Evolutionary conservation across 2,888 invertebrate genomes (phyloP).

Genomic region (Adineta ricciae): DNA sequence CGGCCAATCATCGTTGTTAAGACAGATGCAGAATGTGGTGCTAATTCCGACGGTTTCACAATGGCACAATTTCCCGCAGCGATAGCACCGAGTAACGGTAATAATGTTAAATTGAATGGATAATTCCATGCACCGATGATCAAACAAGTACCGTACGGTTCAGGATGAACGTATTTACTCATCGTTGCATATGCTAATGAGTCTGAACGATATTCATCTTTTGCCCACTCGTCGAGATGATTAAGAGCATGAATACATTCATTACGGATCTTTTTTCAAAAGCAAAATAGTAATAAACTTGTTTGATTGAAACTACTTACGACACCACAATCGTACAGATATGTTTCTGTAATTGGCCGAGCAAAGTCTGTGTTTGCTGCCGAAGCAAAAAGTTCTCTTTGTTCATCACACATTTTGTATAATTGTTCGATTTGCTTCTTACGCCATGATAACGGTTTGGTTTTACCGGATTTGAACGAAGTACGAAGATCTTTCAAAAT

Average conservation of each 20-base stretch:
- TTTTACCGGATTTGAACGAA: constrained; percentile 68
- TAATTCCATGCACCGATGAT: constrained; percentile 86
- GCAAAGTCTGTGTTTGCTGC: constrained; percentile 70
- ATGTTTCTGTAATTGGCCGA: constrained; percentile 48
- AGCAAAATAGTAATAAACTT: too few species aligned
- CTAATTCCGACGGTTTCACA: constrained; percentile 77
- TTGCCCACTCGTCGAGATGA: constrained; percentile 67
- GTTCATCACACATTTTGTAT: constrained; percentile 68
- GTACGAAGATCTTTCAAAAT: neutral
- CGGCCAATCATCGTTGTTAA: constrained; percentile 68
- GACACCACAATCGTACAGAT: neutral
- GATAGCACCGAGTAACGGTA: constrained; percentile 72
- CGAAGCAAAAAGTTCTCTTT: constrained; percentile 62
- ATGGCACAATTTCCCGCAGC: constrained; percentile 85
- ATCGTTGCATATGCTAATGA: constrained; percentile 38
- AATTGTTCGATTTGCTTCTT: constrained; percentile 67
- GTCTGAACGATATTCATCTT: constrained; percentile 55
- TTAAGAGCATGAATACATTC: constrained; percentile 53
- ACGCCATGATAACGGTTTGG: constrained; percentile 69
- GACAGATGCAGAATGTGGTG: constrained; percentile 63
- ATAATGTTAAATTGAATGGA: constrained; percentile 69
- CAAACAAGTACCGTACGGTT: constrained; percentile 82
- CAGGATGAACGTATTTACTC: constrained; percentile 55
- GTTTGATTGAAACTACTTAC: neutral
- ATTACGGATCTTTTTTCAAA: neutral